phyloP scores from a whole-genome alignment of 2,113 vertebrate genomes.

The Pedetes capensis region DNA sequence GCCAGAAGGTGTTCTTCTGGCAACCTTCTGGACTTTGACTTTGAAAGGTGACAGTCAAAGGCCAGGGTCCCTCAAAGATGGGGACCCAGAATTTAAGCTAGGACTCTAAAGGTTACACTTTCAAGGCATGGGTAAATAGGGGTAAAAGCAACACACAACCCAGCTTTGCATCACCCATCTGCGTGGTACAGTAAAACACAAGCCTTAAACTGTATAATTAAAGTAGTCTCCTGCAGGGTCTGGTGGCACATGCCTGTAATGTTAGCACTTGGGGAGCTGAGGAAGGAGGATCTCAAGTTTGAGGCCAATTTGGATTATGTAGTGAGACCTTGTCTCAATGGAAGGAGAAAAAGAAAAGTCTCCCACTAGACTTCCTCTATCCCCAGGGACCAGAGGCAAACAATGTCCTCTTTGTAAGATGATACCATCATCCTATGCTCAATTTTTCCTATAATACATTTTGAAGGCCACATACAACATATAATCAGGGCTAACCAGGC shows the following conservation, averaged over 20 bases:
- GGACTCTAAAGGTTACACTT: neutral
- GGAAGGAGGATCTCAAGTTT: neutral
- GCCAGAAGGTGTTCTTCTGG: neutral
- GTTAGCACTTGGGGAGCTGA: neutral
- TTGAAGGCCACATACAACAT: neutral
- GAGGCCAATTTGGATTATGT: too few species aligned
- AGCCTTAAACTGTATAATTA: neutral
- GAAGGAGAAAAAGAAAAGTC: neutral
- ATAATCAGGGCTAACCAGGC: constrained; percentile 10
- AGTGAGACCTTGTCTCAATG: neutral
- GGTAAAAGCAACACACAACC: neutral
- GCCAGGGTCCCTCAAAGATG: neutral
- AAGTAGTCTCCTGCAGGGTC: neutral
- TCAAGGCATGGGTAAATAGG: neutral
- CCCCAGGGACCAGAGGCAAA: neutral
- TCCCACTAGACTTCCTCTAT: neutral
- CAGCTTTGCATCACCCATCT: neutral
- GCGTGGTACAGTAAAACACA: neutral
- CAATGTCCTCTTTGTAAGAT: neutral
- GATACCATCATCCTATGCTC: neutral
- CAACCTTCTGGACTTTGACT: neutral
- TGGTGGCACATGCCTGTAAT: neutral
- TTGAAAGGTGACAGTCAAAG: neutral
- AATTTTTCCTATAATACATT: constrained; percentile 22
- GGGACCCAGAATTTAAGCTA: neutral